phyloP scores from a whole-genome alignment of 2,113 vertebrate genomes.

The Sinocyclocheilus anshuiensis region DNA sequence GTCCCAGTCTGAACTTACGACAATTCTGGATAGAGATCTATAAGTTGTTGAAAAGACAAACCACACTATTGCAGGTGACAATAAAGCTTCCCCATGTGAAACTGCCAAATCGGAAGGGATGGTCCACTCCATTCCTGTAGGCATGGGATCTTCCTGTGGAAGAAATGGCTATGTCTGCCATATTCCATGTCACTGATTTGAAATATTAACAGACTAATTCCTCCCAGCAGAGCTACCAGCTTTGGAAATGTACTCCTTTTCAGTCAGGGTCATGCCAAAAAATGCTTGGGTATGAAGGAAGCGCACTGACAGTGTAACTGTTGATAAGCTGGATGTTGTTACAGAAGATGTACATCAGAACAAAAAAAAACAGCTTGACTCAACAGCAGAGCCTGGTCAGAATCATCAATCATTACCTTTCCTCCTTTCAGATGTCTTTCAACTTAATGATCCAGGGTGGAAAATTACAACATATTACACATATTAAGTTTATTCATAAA shows the following conservation, averaged over 20 bases:
- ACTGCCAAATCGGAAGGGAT: slow-evolving; percentile 54
- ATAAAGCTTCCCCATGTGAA: slow-evolving; percentile 48
- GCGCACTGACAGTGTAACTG: neutral
- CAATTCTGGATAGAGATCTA: neutral
- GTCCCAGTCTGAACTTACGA: neutral
- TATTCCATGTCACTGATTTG: slow-evolving; percentile 53
- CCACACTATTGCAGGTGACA: slow-evolving; percentile 31
- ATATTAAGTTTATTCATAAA: neutral
- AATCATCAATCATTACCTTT: neutral
- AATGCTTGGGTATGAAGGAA: no score
- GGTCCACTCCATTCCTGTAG: slow-evolving; percentile 24
- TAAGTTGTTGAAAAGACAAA: slow-evolving; percentile 4
- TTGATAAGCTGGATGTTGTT: neutral
- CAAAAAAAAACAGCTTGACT: neutral
- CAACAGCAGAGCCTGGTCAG: no score
- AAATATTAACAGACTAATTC: slow-evolving; percentile 59
- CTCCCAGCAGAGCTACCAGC: neutral
- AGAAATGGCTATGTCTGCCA: slow-evolving; percentile 19
- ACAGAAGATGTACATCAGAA: neutral
- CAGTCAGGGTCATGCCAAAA: neutral
- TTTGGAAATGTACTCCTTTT: neutral
- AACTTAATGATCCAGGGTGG: neutral
- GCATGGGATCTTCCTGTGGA: slow-evolving; percentile 45
- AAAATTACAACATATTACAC: neutral
- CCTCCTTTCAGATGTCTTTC: neutral